phyloP scores from a whole-genome alignment of 2,888 invertebrate genomes.

The Melitaea athalia region DNA sequence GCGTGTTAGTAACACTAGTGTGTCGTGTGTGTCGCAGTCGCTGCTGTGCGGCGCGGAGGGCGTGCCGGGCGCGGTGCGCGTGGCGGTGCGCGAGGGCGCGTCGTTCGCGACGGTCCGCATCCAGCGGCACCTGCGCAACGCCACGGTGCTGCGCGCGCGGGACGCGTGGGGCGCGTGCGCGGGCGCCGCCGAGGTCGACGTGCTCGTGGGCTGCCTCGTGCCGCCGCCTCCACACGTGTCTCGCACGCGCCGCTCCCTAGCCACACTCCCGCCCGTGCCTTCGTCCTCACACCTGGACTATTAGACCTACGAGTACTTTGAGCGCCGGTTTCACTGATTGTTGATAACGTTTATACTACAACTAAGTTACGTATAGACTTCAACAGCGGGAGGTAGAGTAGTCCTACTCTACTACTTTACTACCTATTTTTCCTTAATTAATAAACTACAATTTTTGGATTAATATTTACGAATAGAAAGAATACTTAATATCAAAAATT shows the following conservation, averaged over 20 bases:
- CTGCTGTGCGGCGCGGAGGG: slow-evolving; percentile 25
- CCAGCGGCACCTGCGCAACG: slow-evolving; percentile 27
- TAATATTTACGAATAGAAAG: too few relatives aligned
- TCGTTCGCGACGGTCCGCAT: slow-evolving; percentile 30
- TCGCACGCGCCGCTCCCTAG: not conserved
- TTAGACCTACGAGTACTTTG: not conserved
- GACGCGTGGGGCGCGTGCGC: slow-evolving; percentile 25
- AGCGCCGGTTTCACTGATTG: too few relatives aligned
- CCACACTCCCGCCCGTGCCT: not conserved
- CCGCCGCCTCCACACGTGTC: not conserved
- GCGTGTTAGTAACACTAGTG: too few relatives aligned
- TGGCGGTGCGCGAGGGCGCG: slow-evolving; percentile 31
- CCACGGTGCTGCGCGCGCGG: slow-evolving; percentile 22
- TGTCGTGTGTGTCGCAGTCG: not conserved
- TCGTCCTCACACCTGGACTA: not conserved
- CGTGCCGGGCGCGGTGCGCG: slow-evolving; percentile 29
- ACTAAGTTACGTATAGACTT: too few relatives aligned
- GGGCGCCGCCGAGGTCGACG: slow-evolving; percentile 23
- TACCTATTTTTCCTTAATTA: too few relatives aligned
- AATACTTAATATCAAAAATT: too few relatives aligned
- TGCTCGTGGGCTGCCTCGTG: slow-evolving; percentile 23
- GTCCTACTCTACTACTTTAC: too few relatives aligned
- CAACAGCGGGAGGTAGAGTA: too few relatives aligned
- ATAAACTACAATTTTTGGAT: too few relatives aligned
- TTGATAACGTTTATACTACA: too few relatives aligned